Base-by-base conservation (phyloP, 2,113 vertebrate species). In the Numida meleagris region DNA sequence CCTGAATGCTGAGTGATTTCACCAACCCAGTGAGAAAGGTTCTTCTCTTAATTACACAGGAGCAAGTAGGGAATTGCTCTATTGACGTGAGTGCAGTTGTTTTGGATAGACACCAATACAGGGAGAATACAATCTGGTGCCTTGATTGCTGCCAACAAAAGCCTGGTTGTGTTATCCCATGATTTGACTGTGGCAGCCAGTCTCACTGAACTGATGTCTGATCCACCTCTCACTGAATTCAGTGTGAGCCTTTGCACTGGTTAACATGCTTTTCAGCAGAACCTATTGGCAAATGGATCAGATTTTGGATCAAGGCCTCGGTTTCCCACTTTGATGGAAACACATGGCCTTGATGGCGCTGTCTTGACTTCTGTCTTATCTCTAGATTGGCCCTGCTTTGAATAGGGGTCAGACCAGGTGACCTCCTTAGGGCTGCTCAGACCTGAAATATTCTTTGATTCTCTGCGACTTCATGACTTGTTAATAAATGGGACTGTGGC, bases 101-200 rank as follows among this genome's bases (percentile, higher is more conserved):
- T 95, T 95, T 97, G 96, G 95, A 95, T 78, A 90, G 72, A 81
- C 73, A 95, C 95, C 94, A 95, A 70, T 50, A 72, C n/a, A 93
- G 86, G 86, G 90, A 88, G 82, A 94, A 89, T 82, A 95, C 85
- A 95, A 82, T 88, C 89, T 94, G 96, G 89, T 46, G 16, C 87
- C 85, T 89, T 53, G 76, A 95, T 90, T n/a, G 48, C 53, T 94
- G 80, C 90, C 93, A 94, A 93, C 94, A 95, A 94, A 97, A 96
- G 86, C 77, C 73, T 4, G 12, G 70, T 90, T 95, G 86, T 91
- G 71, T 88, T 91, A 94, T 85, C 46, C 84, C 16, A 9, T 78
- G 72, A 72, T 68, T 68, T 78, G 72, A 84, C 76, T 76, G 62
- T 72, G 81, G 70, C 90, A 90, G 86, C 33, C 80, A 83, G 76